Base-by-base conservation (phyloP, 2,797 vertebrate species). In the Megaceryle alcyon region DNA sequence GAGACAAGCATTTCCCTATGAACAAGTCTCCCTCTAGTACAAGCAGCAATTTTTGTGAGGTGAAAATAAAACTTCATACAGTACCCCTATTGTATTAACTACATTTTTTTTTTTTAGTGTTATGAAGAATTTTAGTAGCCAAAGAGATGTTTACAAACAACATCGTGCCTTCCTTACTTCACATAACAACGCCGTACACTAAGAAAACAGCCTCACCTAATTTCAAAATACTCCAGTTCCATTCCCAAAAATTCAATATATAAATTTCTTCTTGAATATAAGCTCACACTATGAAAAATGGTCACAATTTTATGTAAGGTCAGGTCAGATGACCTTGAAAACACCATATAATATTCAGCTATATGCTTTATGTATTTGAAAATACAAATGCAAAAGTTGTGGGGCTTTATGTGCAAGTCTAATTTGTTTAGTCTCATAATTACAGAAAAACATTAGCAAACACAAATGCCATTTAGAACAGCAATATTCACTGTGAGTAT, bases 401-500 rank as follows among this genome's bases (percentile, higher is more conserved):
- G 49, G 49, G 15, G 16, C 28, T 17, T 26, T 51, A 28, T 53
- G 26, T 53, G 49, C 35, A 76, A 61, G 44, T n/a, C 46, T 89
- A 87, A 93, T 95, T 94, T 77, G 18, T 63, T 77, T 66, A 46
- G 49, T 61, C 72, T n/a, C 54, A 7, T 96, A 95, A 89, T 57
- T 97, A 75, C 82, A 92, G 77, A 49, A 96, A 92, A 97, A 92
- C 60, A 94, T 57, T 83, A 94, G 90, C 71, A 92, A 95, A 73
- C 69, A 93, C 46, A 97, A 96, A 78, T 68, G 39, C 51, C 79
- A 95, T 97, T 94, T 96, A 92, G 95, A 97, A 79, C 66, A 97
- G 49, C 56, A 96, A 41, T 80, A 51, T 82, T 96, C 57, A 81
- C 77, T 80, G 33, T 88, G 26, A 71, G 10, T 3, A n/a, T 4